Conservation (phyloP, 2,113 vertebrate species). For the Sterna hirundo region DNA sequence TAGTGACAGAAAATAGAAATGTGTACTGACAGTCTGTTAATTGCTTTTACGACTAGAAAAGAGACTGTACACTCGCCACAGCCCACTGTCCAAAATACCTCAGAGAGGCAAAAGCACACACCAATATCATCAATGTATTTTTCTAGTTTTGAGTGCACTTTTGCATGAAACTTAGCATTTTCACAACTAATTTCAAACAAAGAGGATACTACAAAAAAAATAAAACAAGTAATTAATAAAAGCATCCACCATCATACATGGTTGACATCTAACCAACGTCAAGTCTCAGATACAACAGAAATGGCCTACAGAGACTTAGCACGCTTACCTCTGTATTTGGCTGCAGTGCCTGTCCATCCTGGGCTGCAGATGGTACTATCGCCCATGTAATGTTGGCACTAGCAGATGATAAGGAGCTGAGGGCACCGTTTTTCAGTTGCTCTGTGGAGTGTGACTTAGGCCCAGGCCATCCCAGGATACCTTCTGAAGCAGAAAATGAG, state of each 20-base stretch:
- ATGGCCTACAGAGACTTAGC: fast-evolving
- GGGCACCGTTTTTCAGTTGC: constrained; percentile 84
- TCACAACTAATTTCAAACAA: background rate
- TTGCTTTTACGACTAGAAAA: background rate
- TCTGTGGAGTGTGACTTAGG: constrained; percentile 89
- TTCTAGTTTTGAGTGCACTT: background rate
- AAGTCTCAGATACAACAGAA: background rate
- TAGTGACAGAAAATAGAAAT: background rate
- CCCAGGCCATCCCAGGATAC: constrained; percentile 87
- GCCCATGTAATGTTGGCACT: constrained; percentile 78
- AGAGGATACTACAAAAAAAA: background rate
- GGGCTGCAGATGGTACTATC: constrained; percentile 77
- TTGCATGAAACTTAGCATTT: background rate
- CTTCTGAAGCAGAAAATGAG: constrained; percentile 80
- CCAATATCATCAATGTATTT: background rate
- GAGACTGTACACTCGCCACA: background rate
- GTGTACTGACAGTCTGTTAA: background rate
- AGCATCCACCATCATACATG: background rate
- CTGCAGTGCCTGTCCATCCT: constrained; percentile 73
- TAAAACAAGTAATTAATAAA: background rate
- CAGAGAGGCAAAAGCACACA: background rate
- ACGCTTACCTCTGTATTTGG: constrained; percentile 82
- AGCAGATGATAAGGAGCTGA: constrained; percentile 82
- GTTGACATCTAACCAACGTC: background rate
- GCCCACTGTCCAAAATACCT: background rate